Conservation (phyloP, 2,888 invertebrate species). For the Drosophila melanocephala region DNA sequence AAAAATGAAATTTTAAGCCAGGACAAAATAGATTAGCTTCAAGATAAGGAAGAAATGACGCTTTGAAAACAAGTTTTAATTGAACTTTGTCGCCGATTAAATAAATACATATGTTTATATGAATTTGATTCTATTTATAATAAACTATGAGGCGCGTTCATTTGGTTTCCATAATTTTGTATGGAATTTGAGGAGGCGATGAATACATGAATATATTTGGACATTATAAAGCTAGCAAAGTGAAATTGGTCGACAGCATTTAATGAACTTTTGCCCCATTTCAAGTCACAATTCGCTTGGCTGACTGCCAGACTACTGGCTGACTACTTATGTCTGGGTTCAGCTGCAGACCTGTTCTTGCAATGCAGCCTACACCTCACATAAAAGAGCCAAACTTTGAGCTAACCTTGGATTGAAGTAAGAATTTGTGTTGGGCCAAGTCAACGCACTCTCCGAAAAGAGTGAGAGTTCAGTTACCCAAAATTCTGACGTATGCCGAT, state of each 20-base stretch:
- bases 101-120: neutral
- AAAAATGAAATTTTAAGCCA: neutral
- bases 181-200: constrained; percentile 39
- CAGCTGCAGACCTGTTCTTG: constrained; percentile 16
- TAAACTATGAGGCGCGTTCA: neutral
- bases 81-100: neutral
- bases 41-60: neutral
- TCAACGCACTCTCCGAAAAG: constrained; percentile 36
- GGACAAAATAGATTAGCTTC: neutral
- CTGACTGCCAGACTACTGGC: constrained; percentile 47
- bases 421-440: constrained; percentile 20
- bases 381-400: neutral
- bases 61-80: neutral
- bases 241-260: constrained; percentile 47
- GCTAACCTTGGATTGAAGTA: constrained; percentile 43
- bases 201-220: constrained; percentile 35
- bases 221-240: constrained; percentile 35
- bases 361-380: constrained; percentile 2
- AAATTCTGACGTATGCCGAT: constrained; percentile 44
- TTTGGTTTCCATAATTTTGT: constrained; percentile 27
- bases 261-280: constrained; percentile 76
- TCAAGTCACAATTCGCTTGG: constrained; percentile 55
- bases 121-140: constrained; percentile 26
- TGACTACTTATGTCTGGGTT: constrained; percentile 2
- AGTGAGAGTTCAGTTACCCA: constrained; percentile 65